These are phyloP conservation scores for Leucophenga maculata DNA, from an alignment of 2,888 invertebrate species.

Conservation along the genomic window DNA sequence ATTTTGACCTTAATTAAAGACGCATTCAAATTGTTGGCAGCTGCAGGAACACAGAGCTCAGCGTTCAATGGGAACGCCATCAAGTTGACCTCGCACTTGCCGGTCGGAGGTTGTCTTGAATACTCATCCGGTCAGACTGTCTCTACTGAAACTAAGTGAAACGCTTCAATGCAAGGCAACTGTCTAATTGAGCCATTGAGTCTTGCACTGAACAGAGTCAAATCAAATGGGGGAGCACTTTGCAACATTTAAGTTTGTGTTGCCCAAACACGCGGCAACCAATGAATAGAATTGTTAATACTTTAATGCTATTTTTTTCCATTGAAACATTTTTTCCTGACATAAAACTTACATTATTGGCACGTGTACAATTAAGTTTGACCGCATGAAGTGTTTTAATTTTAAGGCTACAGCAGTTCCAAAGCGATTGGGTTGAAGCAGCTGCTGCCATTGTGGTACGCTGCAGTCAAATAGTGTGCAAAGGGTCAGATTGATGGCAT, in stretches of 20 bases:
- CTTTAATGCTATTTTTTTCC: neutral
- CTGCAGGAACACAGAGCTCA: neutral
- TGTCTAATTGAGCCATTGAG: constrained; percentile 8
- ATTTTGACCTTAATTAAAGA: constrained; percentile 62
- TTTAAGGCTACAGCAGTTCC: constrained; percentile 52
- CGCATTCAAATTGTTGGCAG: constrained; percentile 41
- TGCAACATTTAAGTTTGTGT: too few relatives aligned
- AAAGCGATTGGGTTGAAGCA: constrained; percentile 38
- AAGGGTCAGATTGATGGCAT: constrained; percentile 62
- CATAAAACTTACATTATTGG: constrained; percentile 67
- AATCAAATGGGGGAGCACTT: too few relatives aligned
- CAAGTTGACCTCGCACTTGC: neutral
- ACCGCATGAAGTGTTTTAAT: constrained; percentile 65
- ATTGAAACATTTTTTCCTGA: constrained; percentile 29
- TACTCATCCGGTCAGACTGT: too few relatives aligned
- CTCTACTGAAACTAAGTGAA: too few relatives aligned
- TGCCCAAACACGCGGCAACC: neutral
- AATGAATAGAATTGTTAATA: neutral
- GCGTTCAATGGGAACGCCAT: too few relatives aligned
- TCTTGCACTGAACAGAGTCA: neutral
- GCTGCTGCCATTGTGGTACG: constrained; percentile 33
- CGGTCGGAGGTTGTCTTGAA: neutral
- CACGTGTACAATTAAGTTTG: constrained; percentile 55
- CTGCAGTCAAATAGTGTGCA: constrained; percentile 33
- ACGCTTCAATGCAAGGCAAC: neutral